Evolutionary conservation across 1,140 invertebrate genomes (phyloP).

Genomic region (Sipha flava): DNA sequence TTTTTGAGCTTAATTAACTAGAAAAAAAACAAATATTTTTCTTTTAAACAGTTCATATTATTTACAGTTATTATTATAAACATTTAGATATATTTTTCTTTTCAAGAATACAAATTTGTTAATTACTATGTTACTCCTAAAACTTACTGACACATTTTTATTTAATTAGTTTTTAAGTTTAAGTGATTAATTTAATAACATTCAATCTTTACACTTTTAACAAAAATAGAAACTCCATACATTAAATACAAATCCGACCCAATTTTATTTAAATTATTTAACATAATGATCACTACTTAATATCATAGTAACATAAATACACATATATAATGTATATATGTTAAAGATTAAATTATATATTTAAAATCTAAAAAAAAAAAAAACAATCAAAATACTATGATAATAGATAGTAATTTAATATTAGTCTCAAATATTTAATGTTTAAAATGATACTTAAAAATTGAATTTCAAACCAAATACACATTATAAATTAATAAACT

Average conservation of each 20-base stretch:
- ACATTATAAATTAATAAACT: not conserved
- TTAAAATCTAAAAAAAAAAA: not conserved
- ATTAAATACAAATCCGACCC: constrained; percentile 11
- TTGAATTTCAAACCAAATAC: not conserved
- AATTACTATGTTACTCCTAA: not conserved
- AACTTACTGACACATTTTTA: not conserved
- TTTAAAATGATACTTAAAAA: not conserved
- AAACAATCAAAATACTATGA: no score
- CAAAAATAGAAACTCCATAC: not conserved
- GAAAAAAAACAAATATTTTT: not conserved
- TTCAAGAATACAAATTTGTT: not conserved
- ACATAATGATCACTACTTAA: not conserved
- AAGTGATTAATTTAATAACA: not conserved
- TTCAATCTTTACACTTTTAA: not conserved
- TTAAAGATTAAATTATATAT: not conserved
- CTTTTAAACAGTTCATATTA: not conserved
- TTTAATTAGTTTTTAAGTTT: no score
- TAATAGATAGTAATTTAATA: not conserved
- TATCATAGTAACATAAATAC: not conserved
- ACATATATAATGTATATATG: not conserved
- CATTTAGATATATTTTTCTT: not conserved
- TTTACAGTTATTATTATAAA: not conserved
- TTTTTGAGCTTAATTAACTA: no score
- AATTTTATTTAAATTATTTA: not conserved
- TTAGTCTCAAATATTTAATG: not conserved